phyloP scores from a whole-genome alignment of 1,140 invertebrate genomes.

The Calephelis virginiensis region DNA sequence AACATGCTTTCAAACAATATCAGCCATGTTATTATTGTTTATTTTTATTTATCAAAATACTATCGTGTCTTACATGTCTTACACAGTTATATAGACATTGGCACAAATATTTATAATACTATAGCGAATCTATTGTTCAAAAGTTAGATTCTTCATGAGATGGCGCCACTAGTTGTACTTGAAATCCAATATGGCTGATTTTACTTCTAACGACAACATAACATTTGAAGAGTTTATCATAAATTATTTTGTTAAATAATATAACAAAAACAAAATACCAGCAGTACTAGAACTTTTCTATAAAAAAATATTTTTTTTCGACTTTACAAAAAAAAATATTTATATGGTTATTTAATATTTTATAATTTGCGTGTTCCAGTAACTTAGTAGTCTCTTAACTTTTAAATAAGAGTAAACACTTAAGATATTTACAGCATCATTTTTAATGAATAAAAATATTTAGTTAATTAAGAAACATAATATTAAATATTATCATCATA shows the following conservation, averaged over 20 bases:
- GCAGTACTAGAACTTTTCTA: no score
- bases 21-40: no score
- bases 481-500: neutral
- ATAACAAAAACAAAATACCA: neutral
- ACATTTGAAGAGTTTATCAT: neutral
- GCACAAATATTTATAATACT: neutral
- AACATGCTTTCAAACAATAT: no score
- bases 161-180: conserved; percentile 35
- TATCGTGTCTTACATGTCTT: no score
- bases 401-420: neutral
- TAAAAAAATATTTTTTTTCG: neutral
- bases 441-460: no score
- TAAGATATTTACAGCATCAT: no score
- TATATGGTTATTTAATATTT: neutral
- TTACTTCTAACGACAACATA: neutral
- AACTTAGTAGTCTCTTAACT: neutral
- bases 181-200: conserved; percentile 48
- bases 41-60: no score
- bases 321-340: neutral
- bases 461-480: neutral
- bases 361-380: neutral
- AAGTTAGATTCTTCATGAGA: conserved; percentile 1
- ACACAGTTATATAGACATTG: neutral
- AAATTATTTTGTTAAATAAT: neutral
- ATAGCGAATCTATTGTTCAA: no score